phyloP scores from a whole-genome alignment of 30 jellyfish, hydroid and myxozoan genomes.

The Hydra vulgaris region DNA sequence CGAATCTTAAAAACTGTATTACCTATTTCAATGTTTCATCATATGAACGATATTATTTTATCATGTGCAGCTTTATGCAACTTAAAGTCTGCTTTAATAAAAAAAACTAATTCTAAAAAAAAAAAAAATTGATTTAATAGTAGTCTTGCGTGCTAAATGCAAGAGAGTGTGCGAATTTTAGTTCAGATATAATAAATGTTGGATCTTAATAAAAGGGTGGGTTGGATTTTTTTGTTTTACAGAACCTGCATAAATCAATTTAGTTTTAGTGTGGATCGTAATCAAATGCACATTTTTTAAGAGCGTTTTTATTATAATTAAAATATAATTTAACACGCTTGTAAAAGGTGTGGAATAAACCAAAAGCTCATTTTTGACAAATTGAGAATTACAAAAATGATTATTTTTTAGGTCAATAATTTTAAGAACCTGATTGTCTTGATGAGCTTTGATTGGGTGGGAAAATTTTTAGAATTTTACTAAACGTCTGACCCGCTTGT shows the following conservation, averaged over 20 bases:
- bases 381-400: not conserved
- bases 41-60: slow-evolving; percentile 41
- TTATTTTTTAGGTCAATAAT: not conserved
- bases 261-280: too few species aligned
- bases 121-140: not conserved
- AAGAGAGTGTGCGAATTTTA: not conserved
- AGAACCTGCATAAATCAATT: too few species aligned
- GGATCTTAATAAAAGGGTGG: not conserved
- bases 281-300: too few species aligned
- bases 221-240: not conserved
- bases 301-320: too few species aligned
- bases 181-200: not conserved
- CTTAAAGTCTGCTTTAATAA: not conserved
- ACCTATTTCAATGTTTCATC: slow-evolving; percentile 44
- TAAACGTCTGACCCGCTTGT: too few species aligned
- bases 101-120: not conserved
- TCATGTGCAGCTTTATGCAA: slow-evolving; percentile 35
- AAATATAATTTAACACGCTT: too few species aligned
- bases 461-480: too few species aligned
- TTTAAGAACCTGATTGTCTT: not conserved
- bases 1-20: slow-evolving; percentile 33
- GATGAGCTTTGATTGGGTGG: not conserved
- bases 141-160: not conserved
- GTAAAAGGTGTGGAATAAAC: too few species aligned
- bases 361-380: too few species aligned